phyloP scores from a whole-genome alignment of 2,888 invertebrate genomes.

The Hypena proboscidalis region DNA sequence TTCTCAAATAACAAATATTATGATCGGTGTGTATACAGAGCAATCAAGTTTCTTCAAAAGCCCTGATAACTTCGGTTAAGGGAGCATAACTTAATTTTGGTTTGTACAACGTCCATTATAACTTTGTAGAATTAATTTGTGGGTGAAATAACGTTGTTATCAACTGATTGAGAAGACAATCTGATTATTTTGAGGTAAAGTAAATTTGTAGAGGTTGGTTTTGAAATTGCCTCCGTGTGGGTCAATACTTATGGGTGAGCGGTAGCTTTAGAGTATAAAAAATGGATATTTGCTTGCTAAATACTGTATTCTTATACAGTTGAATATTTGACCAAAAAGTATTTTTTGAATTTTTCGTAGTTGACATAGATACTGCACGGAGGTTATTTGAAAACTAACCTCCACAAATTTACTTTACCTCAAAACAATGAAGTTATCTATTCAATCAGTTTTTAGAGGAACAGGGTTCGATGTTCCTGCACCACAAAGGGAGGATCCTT shows the following conservation, averaged over 20 bases:
- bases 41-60: constrained; percentile 22
- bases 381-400: constrained; percentile 8
- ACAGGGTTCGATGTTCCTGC: no score
- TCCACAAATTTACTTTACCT: constrained; percentile 24
- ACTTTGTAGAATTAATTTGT: constrained; percentile 35
- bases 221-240: constrained; percentile 8
- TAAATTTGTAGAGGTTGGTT: constrained; percentile 11
- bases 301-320: no score
- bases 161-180: constrained; percentile 35
- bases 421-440: constrained; percentile 31
- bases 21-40: constrained; percentile 14
- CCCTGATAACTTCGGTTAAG: constrained; percentile 20
- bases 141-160: constrained; percentile 31
- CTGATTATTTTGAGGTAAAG: constrained; percentile 33
- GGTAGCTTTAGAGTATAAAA: neutral
- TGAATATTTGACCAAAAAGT: no score
- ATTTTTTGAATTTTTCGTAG: no score
- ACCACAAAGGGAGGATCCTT: no score
- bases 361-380: no score
- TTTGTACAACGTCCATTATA: constrained; percentile 39
- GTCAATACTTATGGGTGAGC: constrained; percentile 3
- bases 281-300: neutral
- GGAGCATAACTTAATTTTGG: constrained; percentile 43
- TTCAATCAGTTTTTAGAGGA: no score
- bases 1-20: constrained; percentile 8